Percentiles rank a stretch among this genome's conserved stretches.
Conservation (phyloP, 2,888 invertebrate species). For the Diarsia rubi region DNA sequence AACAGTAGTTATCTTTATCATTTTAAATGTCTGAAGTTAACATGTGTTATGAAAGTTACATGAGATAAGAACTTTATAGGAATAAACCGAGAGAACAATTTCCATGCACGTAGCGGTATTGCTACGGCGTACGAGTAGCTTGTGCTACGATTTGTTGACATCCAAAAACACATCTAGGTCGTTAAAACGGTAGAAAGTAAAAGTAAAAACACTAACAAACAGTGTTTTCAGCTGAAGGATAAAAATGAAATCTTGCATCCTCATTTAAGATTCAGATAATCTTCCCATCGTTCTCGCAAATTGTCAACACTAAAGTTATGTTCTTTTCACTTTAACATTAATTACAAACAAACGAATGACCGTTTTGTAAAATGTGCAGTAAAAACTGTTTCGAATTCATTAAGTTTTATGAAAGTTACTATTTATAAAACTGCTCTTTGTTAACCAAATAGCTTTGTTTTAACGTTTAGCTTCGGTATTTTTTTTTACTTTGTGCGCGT, state of each 20-base stretch:
- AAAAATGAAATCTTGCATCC: not conserved
- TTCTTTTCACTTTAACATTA: not conserved
- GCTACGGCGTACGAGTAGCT: not conserved
- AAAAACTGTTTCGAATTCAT: slow-evolving; percentile 8
- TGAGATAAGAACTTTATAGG: no score
- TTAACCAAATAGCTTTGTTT: not conserved
- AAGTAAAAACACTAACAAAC: not conserved
- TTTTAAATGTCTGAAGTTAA: no score
- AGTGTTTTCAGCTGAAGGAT: not conserved
- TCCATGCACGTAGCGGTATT: not conserved
- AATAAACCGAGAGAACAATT: no score
- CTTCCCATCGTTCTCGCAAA: not conserved
- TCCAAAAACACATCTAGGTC: not conserved
- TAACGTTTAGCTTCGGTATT: not conserved
- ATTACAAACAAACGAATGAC: slow-evolving; percentile 14
- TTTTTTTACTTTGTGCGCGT: not conserved
- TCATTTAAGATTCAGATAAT: not conserved
- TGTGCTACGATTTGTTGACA: not conserved
- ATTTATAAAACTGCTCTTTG: not conserved
- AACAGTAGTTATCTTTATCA: no score
- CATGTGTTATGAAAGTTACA: no score
- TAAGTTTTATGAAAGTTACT: slow-evolving; percentile 5
- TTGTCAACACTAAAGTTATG: slow-evolving; percentile 31
- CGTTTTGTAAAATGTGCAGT: slow-evolving; percentile 15
- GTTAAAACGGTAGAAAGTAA: not conserved